Evolutionary conservation across 2,113 vertebrate genomes (phyloP).

Genomic region (Oenanthe oenanthe): DNA sequence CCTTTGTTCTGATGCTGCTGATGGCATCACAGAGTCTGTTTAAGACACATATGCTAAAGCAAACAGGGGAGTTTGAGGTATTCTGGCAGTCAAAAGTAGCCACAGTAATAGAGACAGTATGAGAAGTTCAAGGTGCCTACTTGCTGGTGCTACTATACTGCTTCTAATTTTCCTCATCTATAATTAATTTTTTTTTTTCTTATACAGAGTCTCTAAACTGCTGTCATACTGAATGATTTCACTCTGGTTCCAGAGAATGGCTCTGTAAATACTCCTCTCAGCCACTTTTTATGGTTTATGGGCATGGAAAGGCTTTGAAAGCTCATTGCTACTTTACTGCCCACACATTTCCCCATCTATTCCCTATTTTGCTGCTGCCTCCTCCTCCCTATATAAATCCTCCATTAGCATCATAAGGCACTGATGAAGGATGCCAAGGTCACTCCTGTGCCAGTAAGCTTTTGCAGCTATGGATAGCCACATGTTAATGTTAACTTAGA

Average conservation of each 20-base stretch:
- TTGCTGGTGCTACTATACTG: background rate
- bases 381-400: background rate
- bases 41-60: background rate
- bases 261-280: slow-evolving; percentile 28
- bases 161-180: background rate
- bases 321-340: slow-evolving; percentile 26
- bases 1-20: background rate
- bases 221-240: slow-evolving; percentile 27
- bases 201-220: background rate
- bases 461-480: background rate
- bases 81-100: background rate
- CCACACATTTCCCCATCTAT: background rate
- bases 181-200: background rate
- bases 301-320: background rate
- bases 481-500: background rate
- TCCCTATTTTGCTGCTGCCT: background rate
- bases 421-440: slow-evolving; percentile 39
- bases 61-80: background rate
- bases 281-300: slow-evolving; percentile 13
- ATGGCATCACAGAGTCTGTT: background rate
- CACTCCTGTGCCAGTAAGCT: background rate
- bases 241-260: background rate
- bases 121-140: background rate
- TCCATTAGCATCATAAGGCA: background rate
- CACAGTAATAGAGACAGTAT: background rate